Conservation (phyloP, 2,797 vertebrate species). For the Acipenser transmontanus region DNA sequence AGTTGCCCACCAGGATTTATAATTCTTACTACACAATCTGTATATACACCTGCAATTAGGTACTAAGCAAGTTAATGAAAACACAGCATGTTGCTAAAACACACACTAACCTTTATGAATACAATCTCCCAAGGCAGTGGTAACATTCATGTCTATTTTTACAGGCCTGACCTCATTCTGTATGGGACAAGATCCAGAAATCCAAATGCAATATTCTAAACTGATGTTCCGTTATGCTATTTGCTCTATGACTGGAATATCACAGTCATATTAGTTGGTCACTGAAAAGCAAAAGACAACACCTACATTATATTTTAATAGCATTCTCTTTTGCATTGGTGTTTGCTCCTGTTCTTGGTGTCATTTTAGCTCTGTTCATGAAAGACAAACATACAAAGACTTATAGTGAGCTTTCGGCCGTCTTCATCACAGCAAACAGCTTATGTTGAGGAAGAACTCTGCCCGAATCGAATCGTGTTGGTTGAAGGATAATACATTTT, state of each 20-base stretch:
- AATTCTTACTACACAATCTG: too few species aligned
- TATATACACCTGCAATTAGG: too few species aligned
- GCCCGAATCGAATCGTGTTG: constrained; percentile 13
- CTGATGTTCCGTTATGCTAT: constrained; percentile 36
- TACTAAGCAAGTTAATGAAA: too few species aligned
- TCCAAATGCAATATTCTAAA: constrained; percentile 42
- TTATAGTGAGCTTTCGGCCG: constrained; percentile 23
- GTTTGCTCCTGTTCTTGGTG: constrained; percentile 7
- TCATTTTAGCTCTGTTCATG: constrained; percentile 13
- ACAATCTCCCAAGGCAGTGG: constrained; percentile 44
- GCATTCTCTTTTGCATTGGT: background rate
- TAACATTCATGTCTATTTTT: constrained; percentile 65
- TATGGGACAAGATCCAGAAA: constrained; percentile 49
- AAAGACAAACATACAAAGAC: constrained; percentile 25
- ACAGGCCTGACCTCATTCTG: constrained; percentile 52
- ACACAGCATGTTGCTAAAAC: background rate
- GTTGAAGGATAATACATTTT: background rate
- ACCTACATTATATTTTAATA: background rate
- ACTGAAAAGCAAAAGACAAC: too few species aligned
- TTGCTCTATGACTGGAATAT: constrained; percentile 25
- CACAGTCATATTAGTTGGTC: constrained; percentile 9
- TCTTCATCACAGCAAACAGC: constrained; percentile 33
- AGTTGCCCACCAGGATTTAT: too few species aligned
- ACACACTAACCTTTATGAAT: too few species aligned
- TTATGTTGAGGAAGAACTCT: constrained; percentile 16